Evolutionary conservation across 2,113 vertebrate genomes (phyloP).

Genomic region (Macquaria australasica): DNA sequence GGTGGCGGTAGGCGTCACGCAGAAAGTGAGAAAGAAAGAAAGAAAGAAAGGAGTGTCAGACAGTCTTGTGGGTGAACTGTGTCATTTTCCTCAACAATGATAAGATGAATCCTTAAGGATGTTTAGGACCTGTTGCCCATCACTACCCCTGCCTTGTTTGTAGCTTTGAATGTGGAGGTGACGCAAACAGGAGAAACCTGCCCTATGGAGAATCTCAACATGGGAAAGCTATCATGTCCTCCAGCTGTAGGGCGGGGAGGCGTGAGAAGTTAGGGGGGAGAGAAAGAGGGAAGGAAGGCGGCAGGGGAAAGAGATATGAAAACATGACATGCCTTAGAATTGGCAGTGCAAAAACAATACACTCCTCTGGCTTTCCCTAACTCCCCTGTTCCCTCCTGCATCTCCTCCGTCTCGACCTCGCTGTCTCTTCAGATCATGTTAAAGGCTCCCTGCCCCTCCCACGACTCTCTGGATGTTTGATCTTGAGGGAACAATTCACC

Average conservation of each 20-base stretch:
- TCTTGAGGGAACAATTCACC: slow-evolving; percentile 72
- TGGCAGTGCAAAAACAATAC: slow-evolving; percentile 75
- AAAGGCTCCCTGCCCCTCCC: slow-evolving; percentile 55
- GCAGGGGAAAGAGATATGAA: slow-evolving; percentile 75
- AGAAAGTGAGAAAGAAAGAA: slow-evolving; percentile 24
- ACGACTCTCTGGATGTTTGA: slow-evolving; percentile 71
- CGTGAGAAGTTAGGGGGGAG: slow-evolving; percentile 61
- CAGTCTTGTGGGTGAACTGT: not conserved
- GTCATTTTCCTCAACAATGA: slow-evolving; percentile 10
- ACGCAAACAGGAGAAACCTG: slow-evolving; percentile 71
- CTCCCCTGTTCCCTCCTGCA: slow-evolving; percentile 56
- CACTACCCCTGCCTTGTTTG: not conserved
- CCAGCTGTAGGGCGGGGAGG: slow-evolving; percentile 78
- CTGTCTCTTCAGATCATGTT: slow-evolving; percentile 58
- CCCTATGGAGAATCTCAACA: slow-evolving; percentile 68
- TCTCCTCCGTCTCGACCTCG: slow-evolving; percentile 34
- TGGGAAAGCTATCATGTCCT: slow-evolving; percentile 79
- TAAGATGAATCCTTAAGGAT: not conserved
- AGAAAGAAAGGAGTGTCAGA: slow-evolving; percentile 19
- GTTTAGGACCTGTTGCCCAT: not conserved
- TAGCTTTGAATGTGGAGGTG: slow-evolving; percentile 27
- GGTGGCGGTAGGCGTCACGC: slow-evolving; percentile 23
- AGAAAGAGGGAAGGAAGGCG: slow-evolving; percentile 53
- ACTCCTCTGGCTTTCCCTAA: slow-evolving; percentile 54
- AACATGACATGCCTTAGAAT: slow-evolving; percentile 80